phyloP scores from a whole-genome alignment of 2,888 invertebrate species.

The Priapulus caudatus region DNA sequence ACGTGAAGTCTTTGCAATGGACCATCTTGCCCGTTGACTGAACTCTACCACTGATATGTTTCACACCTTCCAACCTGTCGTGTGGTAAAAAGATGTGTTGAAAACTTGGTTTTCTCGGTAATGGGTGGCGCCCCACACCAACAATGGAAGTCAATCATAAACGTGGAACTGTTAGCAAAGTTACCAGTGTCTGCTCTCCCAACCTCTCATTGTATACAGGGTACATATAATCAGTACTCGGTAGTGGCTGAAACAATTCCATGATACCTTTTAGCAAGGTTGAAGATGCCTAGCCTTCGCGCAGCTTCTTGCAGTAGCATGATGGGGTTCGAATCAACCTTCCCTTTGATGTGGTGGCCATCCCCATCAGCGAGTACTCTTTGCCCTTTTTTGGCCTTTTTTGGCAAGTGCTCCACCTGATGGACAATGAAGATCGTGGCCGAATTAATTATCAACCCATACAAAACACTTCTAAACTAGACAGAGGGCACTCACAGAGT shows the following conservation, averaged over 20 bases:
- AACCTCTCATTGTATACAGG: too few species aligned
- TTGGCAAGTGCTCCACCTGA: constrained; percentile 15
- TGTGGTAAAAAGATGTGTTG: neutral
- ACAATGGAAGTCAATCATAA: too few species aligned
- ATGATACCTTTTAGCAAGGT: constrained; percentile 25
- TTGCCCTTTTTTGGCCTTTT: constrained; percentile 25
- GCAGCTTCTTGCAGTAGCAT: constrained; percentile 30
- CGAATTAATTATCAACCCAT: constrained; percentile 7
- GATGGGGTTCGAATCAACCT: constrained; percentile 21
- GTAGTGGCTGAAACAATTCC: too few species aligned
- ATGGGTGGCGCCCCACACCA: too few species aligned
- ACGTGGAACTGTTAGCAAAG: too few species aligned
- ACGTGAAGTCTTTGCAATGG: neutral
- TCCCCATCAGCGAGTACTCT: constrained; percentile 15
- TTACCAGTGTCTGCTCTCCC: too few species aligned
- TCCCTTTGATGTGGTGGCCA: neutral
- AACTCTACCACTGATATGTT: constrained; percentile 23
- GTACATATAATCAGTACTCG: too few species aligned
- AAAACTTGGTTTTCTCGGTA: too few species aligned
- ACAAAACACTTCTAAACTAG: too few species aligned
- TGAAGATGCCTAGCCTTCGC: constrained; percentile 31
- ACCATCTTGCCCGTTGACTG: constrained; percentile 23
- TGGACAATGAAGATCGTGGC: neutral
- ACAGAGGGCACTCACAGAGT: too few species aligned
- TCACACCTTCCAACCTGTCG: neutral